These are phyloP conservation scores for Pasiphila rectangulata DNA, from an alignment of 2,888 invertebrate species.

Conservation along the genomic window DNA sequence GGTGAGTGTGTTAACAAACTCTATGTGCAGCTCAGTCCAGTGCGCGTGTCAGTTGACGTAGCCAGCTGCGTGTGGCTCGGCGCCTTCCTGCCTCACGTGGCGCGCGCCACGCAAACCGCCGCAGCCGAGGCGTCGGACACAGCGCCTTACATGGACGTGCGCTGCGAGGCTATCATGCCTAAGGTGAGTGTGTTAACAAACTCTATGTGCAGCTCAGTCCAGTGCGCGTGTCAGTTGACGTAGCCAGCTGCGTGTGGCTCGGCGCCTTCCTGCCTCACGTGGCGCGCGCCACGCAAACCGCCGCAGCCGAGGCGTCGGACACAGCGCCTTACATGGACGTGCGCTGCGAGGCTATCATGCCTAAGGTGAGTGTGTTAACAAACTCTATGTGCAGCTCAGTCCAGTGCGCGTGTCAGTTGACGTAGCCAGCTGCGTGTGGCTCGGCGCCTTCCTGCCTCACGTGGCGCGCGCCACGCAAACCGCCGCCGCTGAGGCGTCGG, in stretches of 20 bases:
- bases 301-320: conserved; percentile 40
- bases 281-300: conserved; percentile 82
- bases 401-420: conserved; percentile 91
- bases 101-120: conserved; percentile 82
- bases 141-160: conserved; percentile 87
- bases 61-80: conserved; percentile 96
- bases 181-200: conserved; percentile 78
- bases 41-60: conserved; percentile 92
- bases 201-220: not conserved
- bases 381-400: not conserved
- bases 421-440: conserved; percentile 93
- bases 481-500: conserved; percentile 35
- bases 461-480: conserved; percentile 85
- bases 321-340: conserved; percentile 87
- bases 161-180: conserved; percentile 96
- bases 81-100: conserved; percentile 94
- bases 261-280: conserved; percentile 96
- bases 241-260: conserved; percentile 94
- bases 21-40: conserved; percentile 31
- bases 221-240: conserved; percentile 92
- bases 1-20: conserved; percentile 66
- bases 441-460: conserved; percentile 95
- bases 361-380: conserved; percentile 82
- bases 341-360: conserved; percentile 95
- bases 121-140: conserved; percentile 45